Evolutionary conservation across 1,140 invertebrate genomes (phyloP).

Genomic region (Panagrolaimus sp.): DNA sequence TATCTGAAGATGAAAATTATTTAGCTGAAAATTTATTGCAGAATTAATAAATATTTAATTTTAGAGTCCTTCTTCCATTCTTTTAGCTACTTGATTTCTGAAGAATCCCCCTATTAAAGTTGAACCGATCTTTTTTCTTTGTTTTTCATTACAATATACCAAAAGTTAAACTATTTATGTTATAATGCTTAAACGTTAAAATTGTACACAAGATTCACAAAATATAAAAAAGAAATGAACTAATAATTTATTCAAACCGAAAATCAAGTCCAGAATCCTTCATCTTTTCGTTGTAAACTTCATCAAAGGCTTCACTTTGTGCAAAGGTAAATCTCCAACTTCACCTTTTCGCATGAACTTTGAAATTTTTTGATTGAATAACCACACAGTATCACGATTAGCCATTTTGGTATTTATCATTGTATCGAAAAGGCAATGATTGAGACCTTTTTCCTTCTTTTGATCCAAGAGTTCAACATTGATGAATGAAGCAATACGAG

Average conservation of each 20-base stretch:
- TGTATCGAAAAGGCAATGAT: slow-evolving; percentile 64
- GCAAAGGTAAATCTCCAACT: slow-evolving; percentile 62
- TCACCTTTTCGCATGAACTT: slow-evolving; percentile 49
- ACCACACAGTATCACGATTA: slow-evolving; percentile 64
- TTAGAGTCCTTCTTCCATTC: no score
- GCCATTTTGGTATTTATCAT: slow-evolving; percentile 69
- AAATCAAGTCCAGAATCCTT: slow-evolving; percentile 28
- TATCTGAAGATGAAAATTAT: no score
- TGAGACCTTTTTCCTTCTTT: slow-evolving; percentile 53
- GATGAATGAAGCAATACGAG: slow-evolving; percentile 62
- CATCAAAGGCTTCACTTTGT: slow-evolving; percentile 60
- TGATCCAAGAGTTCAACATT: slow-evolving; percentile 58
- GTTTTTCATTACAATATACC: no score
- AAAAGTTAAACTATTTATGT: no score
- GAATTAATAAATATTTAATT: no score
- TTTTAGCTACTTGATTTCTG: no score
- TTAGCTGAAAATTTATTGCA: no score
- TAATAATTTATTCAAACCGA: slow-evolving; percentile 37
- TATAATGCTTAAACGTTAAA: no score
- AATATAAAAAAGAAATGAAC: no score
- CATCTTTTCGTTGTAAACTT: slow-evolving; percentile 44
- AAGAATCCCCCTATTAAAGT: no score
- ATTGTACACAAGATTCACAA: no score
- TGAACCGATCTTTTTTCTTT: no score
- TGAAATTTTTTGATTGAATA: slow-evolving; percentile 42